These are phyloP conservation scores for Pseudomyrmex concolor DNA, from an alignment of 1,140 invertebrate species.

Conservation along the genomic window DNA sequence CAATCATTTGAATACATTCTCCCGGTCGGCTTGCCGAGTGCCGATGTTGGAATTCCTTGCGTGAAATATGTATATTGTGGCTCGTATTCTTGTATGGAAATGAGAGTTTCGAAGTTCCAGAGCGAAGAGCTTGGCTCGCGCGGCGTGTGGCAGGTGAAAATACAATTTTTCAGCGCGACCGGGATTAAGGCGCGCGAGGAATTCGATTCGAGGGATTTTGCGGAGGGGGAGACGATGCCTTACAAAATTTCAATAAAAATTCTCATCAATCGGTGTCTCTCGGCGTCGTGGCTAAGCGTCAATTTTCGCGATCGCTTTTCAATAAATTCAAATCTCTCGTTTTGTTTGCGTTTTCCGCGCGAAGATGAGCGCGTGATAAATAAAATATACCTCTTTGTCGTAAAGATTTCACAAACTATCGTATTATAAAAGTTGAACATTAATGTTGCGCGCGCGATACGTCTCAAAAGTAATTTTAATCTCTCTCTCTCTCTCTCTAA, in stretches of 20 bases:
- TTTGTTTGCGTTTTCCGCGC: background rate
- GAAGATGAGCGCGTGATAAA: background rate
- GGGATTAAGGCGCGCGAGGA: conserved; percentile 50
- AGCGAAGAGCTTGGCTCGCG: background rate
- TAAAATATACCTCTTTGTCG: conserved; percentile 40
- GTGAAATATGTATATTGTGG: conserved; percentile 32
- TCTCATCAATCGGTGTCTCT: conserved; percentile 55
- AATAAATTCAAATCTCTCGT: conserved; percentile 52
- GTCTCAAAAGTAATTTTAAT: background rate
- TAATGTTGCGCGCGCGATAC: background rate
- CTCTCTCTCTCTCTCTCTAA: too few species aligned
- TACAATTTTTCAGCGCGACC: conserved; percentile 60
- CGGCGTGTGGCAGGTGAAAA: conserved; percentile 45
- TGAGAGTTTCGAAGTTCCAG: conserved; percentile 42
- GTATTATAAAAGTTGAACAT: background rate
- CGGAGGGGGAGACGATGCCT: conserved; percentile 12
- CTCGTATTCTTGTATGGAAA: conserved; percentile 56
- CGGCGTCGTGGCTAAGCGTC: conserved; percentile 13
- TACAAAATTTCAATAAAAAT: conserved; percentile 71
- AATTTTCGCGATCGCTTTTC: conserved; percentile 50
- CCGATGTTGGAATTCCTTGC: conserved; percentile 14
- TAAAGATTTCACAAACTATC: conserved; percentile 5
- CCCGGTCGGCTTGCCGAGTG: conserved; percentile 11
- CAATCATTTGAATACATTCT: conserved; percentile 43
- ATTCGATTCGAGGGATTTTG: conserved; percentile 21